Percentiles rank a stretch among this genome's conserved stretches.
These are phyloP conservation scores for Cephalopterus ornatus DNA, from an alignment of 2,113 vertebrate species.

Conservation along the genomic window DNA sequence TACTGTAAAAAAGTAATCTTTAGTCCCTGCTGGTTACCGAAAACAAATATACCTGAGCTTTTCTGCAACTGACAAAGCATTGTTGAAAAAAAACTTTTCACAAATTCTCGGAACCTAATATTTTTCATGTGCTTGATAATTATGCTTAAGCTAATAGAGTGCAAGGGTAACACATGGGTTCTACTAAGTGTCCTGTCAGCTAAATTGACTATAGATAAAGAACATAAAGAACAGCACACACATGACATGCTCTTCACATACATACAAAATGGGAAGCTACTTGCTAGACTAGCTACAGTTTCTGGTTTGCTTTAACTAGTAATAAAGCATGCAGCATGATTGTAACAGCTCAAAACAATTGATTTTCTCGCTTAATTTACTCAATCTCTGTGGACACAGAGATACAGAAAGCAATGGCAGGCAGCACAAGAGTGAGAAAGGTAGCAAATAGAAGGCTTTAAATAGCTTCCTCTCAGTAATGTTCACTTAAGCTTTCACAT, in stretches of 20 bases:
- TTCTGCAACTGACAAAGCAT: background rate
- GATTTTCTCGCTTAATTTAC: background rate
- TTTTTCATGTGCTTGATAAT: background rate
- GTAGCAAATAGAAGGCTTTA: conserved; percentile 5
- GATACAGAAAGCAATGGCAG: background rate
- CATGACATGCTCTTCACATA: background rate
- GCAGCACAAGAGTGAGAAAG: background rate
- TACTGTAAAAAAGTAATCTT: background rate
- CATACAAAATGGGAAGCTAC: background rate
- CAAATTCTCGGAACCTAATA: background rate
- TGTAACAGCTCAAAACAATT: background rate
- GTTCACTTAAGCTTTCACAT: background rate
- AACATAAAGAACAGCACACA: background rate
- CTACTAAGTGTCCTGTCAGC: background rate
- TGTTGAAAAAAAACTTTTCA: background rate
- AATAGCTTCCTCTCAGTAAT: background rate
- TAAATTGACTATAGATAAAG: background rate
- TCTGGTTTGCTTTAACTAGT: background rate
- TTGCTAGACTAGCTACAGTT: background rate
- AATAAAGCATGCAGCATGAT: background rate
- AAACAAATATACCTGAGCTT: background rate
- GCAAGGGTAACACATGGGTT: background rate
- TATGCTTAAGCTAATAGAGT: background rate
- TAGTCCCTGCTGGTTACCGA: background rate
- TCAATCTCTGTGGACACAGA: background rate